Evolutionary conservation across 1,140 invertebrate genomes (phyloP), one percentile per base, ranked within the genome.

Genomic region (Brachionus rotundiformis): DNA sequence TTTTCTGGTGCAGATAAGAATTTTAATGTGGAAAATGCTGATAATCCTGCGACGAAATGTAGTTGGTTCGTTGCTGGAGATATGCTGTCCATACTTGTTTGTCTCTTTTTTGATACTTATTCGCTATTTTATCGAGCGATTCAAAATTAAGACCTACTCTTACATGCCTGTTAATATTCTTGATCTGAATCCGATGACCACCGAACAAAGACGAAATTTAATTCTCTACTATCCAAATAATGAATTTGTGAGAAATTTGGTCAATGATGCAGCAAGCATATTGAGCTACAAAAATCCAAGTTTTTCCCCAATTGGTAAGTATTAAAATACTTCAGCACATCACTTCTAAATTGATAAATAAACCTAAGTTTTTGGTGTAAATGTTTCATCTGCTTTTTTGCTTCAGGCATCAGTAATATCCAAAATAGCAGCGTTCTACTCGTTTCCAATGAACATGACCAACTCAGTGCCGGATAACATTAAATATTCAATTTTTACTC

Each of bases 141-240:
- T 79, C 33, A 79, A 59, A 54, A 59, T 79, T 8, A 79, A 36
- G 36, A 79, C 29, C 1, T 39, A 36, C 7, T 59, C 47, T 8
- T 27, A 19, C 54, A 33, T 63, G 27, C 47, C 76, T 10, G 16
- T 0, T 7, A 79, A 59, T 16, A 49, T 79, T 11, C 36, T 79
- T 33, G 47, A 59, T 23, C 13, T 59, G n/a, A 19, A 16, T 25
- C 76, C 59, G n/a, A 36, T 59, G 27, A 54, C 59, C 23, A n/a
- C 25, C 4, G 8, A 59, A 1, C 76, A 63, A 54, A 54, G 36
- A 36, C 29, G 76, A 59, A 79, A 79, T 79, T 25, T 79, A 8
- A 63, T 79, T 33, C 76, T 79, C 47, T 79, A 59, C 27, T 79
- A 79, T 39, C 76, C 76, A 3, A 79, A 79, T 27, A 61, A 27